These are phyloP conservation scores for Paedocypris micromegethes DNA, from an alignment of 2,797 vertebrate species.

Conservation along the genomic window DNA sequence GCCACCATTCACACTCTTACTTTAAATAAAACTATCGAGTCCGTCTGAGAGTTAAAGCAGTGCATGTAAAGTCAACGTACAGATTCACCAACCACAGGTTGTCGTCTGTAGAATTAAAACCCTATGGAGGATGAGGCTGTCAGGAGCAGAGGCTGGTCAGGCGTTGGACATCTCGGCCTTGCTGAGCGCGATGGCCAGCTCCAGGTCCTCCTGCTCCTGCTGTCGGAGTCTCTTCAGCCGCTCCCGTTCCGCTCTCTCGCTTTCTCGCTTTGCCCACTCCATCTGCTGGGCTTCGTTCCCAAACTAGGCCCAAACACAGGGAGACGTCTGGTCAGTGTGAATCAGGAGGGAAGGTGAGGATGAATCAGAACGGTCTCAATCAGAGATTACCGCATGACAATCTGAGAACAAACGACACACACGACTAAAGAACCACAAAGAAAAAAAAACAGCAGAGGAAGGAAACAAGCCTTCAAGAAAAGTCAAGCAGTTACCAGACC, in stretches of 20 bases:
- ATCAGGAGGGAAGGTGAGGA: neutral
- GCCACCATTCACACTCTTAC: slow-evolving; percentile 8
- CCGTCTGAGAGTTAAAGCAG: slow-evolving; percentile 51
- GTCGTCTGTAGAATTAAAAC: slow-evolving; percentile 30
- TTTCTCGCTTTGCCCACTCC: slow-evolving; percentile 97
- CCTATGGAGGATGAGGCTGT: slow-evolving; percentile 21
- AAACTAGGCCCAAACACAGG: slow-evolving; percentile 68
- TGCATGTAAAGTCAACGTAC: slow-evolving; percentile 55
- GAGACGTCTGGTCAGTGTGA: slow-evolving; percentile 5
- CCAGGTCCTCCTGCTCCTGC: slow-evolving; percentile 95
- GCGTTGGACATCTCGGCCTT: slow-evolving; percentile 95
- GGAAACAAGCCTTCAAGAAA: too few species aligned
- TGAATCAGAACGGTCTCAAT: too few species aligned
- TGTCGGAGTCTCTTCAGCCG: slow-evolving; percentile 86
- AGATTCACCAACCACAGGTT: slow-evolving; percentile 41
- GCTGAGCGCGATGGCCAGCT: slow-evolving; percentile 96
- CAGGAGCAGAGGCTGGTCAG: slow-evolving; percentile 57
- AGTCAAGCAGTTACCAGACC: too few species aligned
- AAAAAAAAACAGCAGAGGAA: too few species aligned
- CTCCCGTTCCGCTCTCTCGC: slow-evolving; percentile 89
- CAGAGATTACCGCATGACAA: too few species aligned
- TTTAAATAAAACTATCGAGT: slow-evolving; percentile 39
- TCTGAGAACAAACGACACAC: too few species aligned
- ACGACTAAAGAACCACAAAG: too few species aligned
- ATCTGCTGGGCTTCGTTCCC: slow-evolving; percentile 97